A percentile compares a stretch with the other conserved stretches of the same genome.
Evolutionary conservation across 2,888 invertebrate species (phyloP).

Genomic region (Nemotelus nigrinus): DNA sequence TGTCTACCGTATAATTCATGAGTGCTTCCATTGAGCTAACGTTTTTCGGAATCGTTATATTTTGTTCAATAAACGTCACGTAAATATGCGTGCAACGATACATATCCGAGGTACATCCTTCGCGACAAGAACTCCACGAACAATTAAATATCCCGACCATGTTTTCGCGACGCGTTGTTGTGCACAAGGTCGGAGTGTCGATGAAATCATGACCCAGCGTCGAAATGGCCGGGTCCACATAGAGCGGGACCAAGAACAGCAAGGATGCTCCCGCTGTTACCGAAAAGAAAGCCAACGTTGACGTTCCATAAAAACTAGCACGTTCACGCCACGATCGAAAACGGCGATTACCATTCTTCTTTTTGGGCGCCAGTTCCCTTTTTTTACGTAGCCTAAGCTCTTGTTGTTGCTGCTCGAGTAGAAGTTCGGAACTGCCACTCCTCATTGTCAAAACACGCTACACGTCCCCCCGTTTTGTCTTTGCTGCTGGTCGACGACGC

Average conservation of each 20-base stretch:
- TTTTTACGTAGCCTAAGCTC: conserved; percentile 73
- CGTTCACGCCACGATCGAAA: conserved; percentile 73
- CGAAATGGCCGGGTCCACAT: conserved; percentile 88
- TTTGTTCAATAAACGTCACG: conserved; percentile 67
- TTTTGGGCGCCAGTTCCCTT: conserved; percentile 69
- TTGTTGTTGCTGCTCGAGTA: conserved; percentile 80
- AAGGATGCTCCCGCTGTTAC: conserved; percentile 78
- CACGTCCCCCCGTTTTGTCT: conserved; percentile 51
- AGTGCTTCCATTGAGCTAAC: conserved; percentile 58
- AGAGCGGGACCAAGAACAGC: conserved; percentile 77
- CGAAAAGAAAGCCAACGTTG: conserved; percentile 75
- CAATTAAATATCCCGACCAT: conserved; percentile 88
- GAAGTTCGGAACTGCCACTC: conserved; percentile 81
- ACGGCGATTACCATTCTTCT: conserved; percentile 67
- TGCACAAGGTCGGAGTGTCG: conserved; percentile 84
- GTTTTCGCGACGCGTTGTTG: conserved; percentile 83
- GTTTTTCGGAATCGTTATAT: conserved; percentile 64
- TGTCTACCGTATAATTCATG: conserved; percentile 62
- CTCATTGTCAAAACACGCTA: conserved; percentile 68
- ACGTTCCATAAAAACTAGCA: conserved; percentile 76
- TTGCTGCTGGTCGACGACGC: conserved; percentile 52
- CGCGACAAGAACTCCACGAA: conserved; percentile 90
- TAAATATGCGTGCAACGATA: conserved; percentile 75
- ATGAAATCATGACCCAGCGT: conserved; percentile 88
- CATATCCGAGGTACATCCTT: conserved; percentile 87